Evolutionary conservation across 2,113 vertebrate species (phyloP), one percentile per base, ranked within the genome.

Genomic region (Sitta europaea): DNA sequence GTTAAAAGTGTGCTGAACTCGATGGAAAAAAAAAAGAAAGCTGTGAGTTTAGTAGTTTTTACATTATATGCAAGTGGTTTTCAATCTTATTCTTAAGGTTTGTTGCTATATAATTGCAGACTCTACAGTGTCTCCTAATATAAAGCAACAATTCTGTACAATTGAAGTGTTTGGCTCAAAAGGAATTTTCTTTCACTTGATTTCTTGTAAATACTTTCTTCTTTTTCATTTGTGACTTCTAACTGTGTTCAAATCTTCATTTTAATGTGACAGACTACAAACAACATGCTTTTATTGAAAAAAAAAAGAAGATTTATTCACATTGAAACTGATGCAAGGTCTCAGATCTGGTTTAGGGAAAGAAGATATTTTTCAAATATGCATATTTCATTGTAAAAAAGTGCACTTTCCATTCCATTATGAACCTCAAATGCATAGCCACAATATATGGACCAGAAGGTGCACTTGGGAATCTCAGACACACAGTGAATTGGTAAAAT

Each of bases 281-380:
- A 88, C 43, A 93, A 67, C 14, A 33, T 48, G 57, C 31, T 96
- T 93, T 92, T 95, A 88, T 92, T 94, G 53, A 29, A 74, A 62
- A 66, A 58, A 86, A 43, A 31, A 43, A 42, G 31, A 83, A 73
- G 17, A 92, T 88, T 95, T 88, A 92, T 94, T 94, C 95, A 92
- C 73, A 85, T 91, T 71, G 29, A 78, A 94, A 84, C 62, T 87
- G 72, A 80, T 86, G 65, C 3, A 28, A 91, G 45, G 73, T 94
- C 94, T 94, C 66, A 79, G 47, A 91, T 92, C 88, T 91, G 61
- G 40, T 96, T 95, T 94, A 88, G 29, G n/a, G 40, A 96, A 88
- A 86, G 35, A 74, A 95, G 95, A 53, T 59, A 86, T 40, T 57
- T 93, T 91, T 79, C 57, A 91, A 65, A 45, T 76, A 88, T 45